Evolutionary conservation across 2,888 invertebrate species (phyloP).

Genomic region (Xestoiulus laeticollis): DNA sequence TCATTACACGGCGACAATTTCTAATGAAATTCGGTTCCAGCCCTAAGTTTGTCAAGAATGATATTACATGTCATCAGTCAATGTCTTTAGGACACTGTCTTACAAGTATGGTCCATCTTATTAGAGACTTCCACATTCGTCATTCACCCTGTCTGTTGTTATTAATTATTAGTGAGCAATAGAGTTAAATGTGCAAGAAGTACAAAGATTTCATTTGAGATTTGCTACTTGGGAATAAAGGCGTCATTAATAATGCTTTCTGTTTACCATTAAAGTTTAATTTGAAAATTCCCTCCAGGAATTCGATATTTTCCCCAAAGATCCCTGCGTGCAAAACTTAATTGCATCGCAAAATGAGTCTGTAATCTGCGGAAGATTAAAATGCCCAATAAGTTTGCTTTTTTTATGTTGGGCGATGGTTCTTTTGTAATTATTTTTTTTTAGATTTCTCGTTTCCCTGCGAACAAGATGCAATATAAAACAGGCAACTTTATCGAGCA

Average conservation of each 20-base stretch:
- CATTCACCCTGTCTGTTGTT: background rate
- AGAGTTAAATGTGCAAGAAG: background rate
- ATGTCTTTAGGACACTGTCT: background rate
- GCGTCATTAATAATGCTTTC: background rate
- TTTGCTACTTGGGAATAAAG: background rate
- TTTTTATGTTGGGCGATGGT: background rate
- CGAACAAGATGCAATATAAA: background rate
- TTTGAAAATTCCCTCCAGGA: background rate
- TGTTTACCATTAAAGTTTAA: background rate
- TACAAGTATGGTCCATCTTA: background rate
- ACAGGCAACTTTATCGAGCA: background rate
- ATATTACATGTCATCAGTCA: background rate
- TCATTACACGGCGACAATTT: background rate
- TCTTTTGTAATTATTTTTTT: background rate
- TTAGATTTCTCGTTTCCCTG: background rate
- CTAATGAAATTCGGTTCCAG: background rate
- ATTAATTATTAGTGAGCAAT: background rate
- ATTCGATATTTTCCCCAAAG: background rate
- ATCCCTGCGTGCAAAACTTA: background rate
- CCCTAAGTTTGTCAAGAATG: background rate
- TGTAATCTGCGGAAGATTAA: background rate
- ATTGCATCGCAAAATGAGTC: background rate
- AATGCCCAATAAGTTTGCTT: background rate
- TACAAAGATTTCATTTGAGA: background rate
- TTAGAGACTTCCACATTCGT: background rate